A percentile compares a stretch with the other conserved stretches of the same genome.
Conservation (phyloP, 2,888 invertebrate genomes). For the Drosophila kanekoi region DNA sequence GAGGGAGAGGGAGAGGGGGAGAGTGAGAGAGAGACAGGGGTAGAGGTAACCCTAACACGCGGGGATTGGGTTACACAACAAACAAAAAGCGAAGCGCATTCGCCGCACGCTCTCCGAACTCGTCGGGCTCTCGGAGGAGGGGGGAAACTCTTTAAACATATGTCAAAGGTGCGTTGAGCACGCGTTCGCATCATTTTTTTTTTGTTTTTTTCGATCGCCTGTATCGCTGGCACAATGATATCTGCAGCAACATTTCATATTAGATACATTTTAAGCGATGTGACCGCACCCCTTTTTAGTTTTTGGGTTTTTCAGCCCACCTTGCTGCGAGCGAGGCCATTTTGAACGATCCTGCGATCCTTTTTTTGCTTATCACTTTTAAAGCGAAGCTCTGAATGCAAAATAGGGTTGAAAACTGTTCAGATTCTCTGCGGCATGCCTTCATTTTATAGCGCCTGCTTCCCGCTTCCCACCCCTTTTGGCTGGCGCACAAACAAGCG, state of each 20-base stretch:
- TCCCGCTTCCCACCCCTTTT: conserved; percentile 74
- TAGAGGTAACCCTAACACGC: conserved; percentile 66
- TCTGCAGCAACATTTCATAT: conserved; percentile 15
- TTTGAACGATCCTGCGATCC: conserved; percentile 47
- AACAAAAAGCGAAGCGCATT: conserved; percentile 62
- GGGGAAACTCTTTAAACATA: conserved; percentile 8
- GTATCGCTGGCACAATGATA: conserved; percentile 63
- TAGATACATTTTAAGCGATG: background rate
- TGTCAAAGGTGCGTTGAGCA: conserved; percentile 66
- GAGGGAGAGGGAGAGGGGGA: background rate
- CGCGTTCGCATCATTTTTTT: conserved; percentile 58
- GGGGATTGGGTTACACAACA: conserved; percentile 76
- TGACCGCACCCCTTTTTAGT: conserved; percentile 40
- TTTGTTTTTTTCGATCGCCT: conserved; percentile 14
- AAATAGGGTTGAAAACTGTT: conserved; percentile 71
- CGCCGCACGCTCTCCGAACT: conserved; percentile 69
- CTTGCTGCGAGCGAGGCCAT: conserved; percentile 25
- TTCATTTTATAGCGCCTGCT: too few species aligned
- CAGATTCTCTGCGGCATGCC: conserved; percentile 19
- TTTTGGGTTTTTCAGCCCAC: conserved; percentile 6
- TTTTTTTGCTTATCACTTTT: conserved; percentile 65
- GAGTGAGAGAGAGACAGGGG: too few species aligned
- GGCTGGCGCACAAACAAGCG: background rate
- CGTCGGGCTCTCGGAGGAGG: conserved; percentile 28
- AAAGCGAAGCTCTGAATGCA: conserved; percentile 57